Evolutionary conservation across 1,140 invertebrate genomes (phyloP).

Genomic region (Zaprionus gabonicus): DNA sequence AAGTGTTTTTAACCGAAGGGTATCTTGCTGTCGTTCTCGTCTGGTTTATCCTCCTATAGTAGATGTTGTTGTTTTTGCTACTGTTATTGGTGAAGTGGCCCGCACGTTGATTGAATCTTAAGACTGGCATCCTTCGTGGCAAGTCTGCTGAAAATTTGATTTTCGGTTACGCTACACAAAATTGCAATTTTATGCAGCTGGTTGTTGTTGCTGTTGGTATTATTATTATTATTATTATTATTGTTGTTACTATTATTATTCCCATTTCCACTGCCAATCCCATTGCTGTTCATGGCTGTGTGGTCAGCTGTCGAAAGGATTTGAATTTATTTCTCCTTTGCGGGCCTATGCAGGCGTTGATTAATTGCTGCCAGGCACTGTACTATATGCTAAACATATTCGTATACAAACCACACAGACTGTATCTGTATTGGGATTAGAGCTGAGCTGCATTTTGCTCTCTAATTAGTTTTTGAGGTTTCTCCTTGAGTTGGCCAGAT

Average conservation of each 20-base stretch:
- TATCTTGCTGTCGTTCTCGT: not conserved
- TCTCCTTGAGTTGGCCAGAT: slow-evolving; percentile 28
- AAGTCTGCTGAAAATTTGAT: slow-evolving; percentile 68
- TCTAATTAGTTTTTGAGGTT: slow-evolving; percentile 76
- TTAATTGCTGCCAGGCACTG: slow-evolving; percentile 61
- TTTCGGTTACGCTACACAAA: slow-evolving; percentile 71
- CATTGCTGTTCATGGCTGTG: slow-evolving; percentile 12
- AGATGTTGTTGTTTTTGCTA: slow-evolving; percentile 55
- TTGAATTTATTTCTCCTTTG: slow-evolving; percentile 66
- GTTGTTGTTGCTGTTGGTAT: slow-evolving; percentile 16
- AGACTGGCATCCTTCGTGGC: slow-evolving; percentile 45
- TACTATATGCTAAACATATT: slow-evolving; percentile 9
- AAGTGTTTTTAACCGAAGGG: too few species aligned
- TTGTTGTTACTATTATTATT: slow-evolving; percentile 9
- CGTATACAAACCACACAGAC: not conserved
- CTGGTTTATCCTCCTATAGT: not conserved
- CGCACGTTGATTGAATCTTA: slow-evolving; percentile 72
- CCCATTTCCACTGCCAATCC: not conserved
- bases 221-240: slow-evolving; percentile 12
- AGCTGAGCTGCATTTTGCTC: slow-evolving; percentile 29
- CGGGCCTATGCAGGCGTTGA: slow-evolving; percentile 58
- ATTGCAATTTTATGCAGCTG: slow-evolving; percentile 75
- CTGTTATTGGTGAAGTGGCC: slow-evolving; percentile 33
- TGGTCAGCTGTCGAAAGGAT: slow-evolving; percentile 68
- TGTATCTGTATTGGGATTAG: slow-evolving; percentile 17